Evolutionary conservation across 1,140 invertebrate species (phyloP), one percentile per base, ranked within the genome.

Genomic region (Sarcophaga peregrina): DNA sequence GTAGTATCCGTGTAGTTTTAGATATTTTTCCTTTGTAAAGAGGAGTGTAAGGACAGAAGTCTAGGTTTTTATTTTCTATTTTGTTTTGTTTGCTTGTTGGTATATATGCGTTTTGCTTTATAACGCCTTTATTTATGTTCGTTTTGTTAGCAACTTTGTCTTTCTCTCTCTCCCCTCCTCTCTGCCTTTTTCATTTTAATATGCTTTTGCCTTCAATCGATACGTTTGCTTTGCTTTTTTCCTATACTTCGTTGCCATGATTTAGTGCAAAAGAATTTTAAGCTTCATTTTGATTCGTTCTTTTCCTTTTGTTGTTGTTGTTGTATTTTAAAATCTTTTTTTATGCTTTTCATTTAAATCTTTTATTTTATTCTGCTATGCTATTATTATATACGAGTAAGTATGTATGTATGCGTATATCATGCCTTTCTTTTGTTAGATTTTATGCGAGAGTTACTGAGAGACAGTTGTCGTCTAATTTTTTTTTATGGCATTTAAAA

Each of bases 401-500:
- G 25, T 37, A 4, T 37, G 25, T 37, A 4, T 37, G 25, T 37
- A 37, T 37, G 25, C 4, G 25, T 37, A 4, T 37, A 37, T 37
- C 25, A 37, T 58, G 54, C 13, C 54, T 58, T 15, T 58, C n/a
- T n/a, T 58, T 58, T 58, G 11, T n/a, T 58, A 6, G 11, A 58
- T 58, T 58, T 58, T n/a, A 68, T 68, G 11, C 20, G 17, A 8
- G n/a, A 20, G 20, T 68, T 68, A 20, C n/a, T 68, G 62, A 20
- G 62, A 20, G 62, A 68, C 62, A 68, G 17, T 68, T 68, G 54
- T 68, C 62, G 54, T 68, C 62, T 68, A 20, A 20, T 68, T 68
- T 20, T 37, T 68, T 20, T 68, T 68, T 68, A 68, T 68, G 17
- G 62, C 62, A 58, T 58, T 68, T 68, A 68, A 68, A 68, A 68